A percentile compares a stretch with the other conserved stretches of the same genome.
Conservation (phyloP, 1,140 invertebrate genomes). For the Drosophila arizonae region DNA sequence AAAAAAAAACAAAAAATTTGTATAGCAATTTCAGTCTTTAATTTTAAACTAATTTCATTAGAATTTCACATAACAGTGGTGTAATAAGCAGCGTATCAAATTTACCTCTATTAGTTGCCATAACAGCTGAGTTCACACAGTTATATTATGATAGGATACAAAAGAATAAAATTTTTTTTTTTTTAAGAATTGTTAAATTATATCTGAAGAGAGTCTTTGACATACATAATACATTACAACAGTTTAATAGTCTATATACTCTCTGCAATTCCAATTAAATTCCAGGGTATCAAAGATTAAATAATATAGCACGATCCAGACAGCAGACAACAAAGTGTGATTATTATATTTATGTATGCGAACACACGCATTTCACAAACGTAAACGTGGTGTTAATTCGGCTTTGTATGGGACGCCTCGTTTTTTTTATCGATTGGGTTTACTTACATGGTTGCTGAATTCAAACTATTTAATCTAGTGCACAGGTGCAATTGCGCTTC, state of each 20-base stretch:
- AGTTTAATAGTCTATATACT: background rate
- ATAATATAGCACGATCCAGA: conserved; percentile 48
- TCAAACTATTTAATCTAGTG: conserved; percentile 38
- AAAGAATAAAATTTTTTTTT: too few species aligned
- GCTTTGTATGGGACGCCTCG: conserved; percentile 38
- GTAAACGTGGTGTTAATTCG: conserved; percentile 64
- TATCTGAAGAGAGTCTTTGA: too few species aligned
- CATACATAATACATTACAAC: too few species aligned
- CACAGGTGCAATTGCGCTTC: conserved; percentile 76
- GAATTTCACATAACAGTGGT: too few species aligned
- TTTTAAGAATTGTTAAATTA: too few species aligned
- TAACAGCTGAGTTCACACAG: too few species aligned
- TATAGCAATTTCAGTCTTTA: too few species aligned
- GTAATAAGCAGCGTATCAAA: too few species aligned
- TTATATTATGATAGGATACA: too few species aligned
- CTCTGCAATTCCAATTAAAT: background rate
- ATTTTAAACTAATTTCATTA: too few species aligned
- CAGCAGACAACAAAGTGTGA: conserved; percentile 11
- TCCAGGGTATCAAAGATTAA: conserved; percentile 44
- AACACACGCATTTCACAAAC: conserved; percentile 50
- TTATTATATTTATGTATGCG: conserved; percentile 42
- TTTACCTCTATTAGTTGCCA: too few species aligned
- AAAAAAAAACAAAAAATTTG: too few species aligned
- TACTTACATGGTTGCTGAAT: conserved; percentile 21
- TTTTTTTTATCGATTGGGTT: background rate